A percentile compares a stretch with the other conserved stretches of the same genome.
phyloP scores from a whole-genome alignment of 92 coral and sea anemone genomes.

The Galaxea fascicularis region DNA sequence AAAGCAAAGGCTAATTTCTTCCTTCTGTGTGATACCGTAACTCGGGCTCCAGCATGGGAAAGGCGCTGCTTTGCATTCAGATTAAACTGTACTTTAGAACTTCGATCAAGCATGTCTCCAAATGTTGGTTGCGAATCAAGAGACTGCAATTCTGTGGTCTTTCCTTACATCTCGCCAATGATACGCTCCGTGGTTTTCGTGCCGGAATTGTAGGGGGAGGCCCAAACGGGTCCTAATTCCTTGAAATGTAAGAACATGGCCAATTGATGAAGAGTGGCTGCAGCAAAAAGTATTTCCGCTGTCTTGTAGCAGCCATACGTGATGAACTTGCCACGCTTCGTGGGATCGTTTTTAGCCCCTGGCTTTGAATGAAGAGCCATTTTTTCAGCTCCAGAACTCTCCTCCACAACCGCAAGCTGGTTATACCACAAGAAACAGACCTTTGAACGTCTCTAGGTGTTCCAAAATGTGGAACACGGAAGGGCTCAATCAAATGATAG shows the following conservation, averaged over 20 bases:
- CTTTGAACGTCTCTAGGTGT: conserved; percentile 43
- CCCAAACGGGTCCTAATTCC: conserved; percentile 37
- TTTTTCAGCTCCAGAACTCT: conserved; percentile 35
- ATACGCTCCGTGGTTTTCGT: conserved; percentile 62
- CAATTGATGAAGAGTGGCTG: conserved; percentile 50
- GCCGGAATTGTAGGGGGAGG: conserved; percentile 62
- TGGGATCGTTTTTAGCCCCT: conserved; percentile 40
- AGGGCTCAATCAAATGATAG: conserved; percentile 39
- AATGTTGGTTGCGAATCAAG: conserved; percentile 56
- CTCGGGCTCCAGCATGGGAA: conserved; percentile 47
- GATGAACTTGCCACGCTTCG: conserved; percentile 37
- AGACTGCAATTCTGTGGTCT: conserved; percentile 45
- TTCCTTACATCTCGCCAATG: conserved; percentile 51
- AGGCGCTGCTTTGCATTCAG: conserved; percentile 48
- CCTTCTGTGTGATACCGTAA: conserved; percentile 34
- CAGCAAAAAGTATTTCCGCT: conserved; percentile 55
- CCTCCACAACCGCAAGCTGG: conserved; percentile 46
- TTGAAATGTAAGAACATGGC: conserved; percentile 67
- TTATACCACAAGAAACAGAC: conserved; percentile 46
- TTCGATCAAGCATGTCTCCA: conserved; percentile 54
- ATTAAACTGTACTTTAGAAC: conserved; percentile 55
- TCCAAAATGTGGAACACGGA: conserved; percentile 39
- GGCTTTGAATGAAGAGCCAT: conserved; percentile 26
- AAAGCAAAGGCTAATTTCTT: conserved; percentile 27
- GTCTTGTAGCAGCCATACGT: conserved; percentile 55